phyloP scores from a whole-genome alignment of 2,797 vertebrate species.

The Cuculus canorus region DNA sequence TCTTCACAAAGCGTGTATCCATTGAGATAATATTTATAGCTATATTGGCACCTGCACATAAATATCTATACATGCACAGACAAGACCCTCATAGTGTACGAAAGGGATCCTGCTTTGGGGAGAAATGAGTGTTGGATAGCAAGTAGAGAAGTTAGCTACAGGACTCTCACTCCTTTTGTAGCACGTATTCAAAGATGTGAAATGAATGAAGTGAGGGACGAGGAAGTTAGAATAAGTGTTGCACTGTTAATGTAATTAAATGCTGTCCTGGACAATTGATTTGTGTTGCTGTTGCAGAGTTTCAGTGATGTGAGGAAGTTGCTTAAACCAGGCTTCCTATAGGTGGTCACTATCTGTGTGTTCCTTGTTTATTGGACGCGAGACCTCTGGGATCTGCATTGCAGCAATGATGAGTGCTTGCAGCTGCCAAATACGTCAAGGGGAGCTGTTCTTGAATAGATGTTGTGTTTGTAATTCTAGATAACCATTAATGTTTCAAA shows the following conservation, averaged over 20 bases:
- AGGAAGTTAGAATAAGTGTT: neutral
- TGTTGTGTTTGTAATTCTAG: neutral
- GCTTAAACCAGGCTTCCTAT: neutral
- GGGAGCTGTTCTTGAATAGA: neutral
- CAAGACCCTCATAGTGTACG: neutral
- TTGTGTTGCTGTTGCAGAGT: neutral
- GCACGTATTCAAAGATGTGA: neutral
- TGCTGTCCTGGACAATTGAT: neutral
- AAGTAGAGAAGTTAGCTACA: neutral
- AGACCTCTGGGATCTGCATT: conserved; percentile 27
- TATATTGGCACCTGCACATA: neutral
- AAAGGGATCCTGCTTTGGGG: neutral
- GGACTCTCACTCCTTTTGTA: neutral
- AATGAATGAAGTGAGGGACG: neutral
- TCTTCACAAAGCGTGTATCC: neutral
- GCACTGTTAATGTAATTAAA: neutral
- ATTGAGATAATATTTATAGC: neutral
- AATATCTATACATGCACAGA: neutral
- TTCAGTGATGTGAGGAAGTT: neutral
- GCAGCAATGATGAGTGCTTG: conserved; percentile 19
- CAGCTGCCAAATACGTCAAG: conserved; percentile 26
- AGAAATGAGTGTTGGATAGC: neutral
- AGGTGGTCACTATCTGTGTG: conserved; percentile 51
- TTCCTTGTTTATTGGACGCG: conserved; percentile 12
- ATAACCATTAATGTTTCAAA: conserved; percentile 5